phyloP scores from a whole-genome alignment of 1,140 invertebrate genomes.

The Notospermus geniculatus region DNA sequence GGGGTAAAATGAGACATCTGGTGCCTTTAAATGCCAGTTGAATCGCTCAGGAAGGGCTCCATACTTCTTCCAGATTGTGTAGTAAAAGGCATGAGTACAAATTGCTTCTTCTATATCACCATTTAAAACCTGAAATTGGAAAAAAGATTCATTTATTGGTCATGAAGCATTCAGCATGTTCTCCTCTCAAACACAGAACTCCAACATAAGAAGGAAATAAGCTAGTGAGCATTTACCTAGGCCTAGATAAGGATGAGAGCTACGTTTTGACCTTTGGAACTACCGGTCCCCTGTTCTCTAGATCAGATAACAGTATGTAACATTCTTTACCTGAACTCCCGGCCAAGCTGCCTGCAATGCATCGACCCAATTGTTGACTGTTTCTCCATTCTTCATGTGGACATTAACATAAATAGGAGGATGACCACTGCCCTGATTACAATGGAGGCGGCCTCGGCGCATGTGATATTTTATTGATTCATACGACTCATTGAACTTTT shows the following conservation, averaged over 20 bases:
- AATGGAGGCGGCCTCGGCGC: constrained; percentile 62
- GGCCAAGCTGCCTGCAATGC: constrained; percentile 67
- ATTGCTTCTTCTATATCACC: constrained; percentile 74
- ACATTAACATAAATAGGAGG: constrained; percentile 73
- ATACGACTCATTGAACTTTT: constrained; percentile 66
- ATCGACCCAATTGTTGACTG: constrained; percentile 69
- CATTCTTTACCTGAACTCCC: constrained; percentile 60
- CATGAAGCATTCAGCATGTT: no score
- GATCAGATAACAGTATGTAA: not conserved
- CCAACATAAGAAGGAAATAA: no score
- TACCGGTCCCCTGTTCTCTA: no score
- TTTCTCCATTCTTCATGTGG: constrained; percentile 67
- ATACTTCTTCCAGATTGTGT: constrained; percentile 67
- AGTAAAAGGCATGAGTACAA: constrained; percentile 69
- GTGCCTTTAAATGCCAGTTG: constrained; percentile 66
- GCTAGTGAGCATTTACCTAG: no score
- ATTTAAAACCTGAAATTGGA: constrained; percentile 60
- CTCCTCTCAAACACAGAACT: no score
- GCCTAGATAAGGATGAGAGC: no score
- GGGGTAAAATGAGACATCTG: constrained; percentile 70
- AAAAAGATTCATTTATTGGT: no score
- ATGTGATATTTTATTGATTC: constrained; percentile 64
- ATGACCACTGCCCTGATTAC: constrained; percentile 64
- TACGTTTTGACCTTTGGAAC: no score
- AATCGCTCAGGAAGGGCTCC: constrained; percentile 68